Percentiles rank a stretch among this genome's conserved stretches.
Evolutionary conservation across 2,888 invertebrate genomes (phyloP).

Genomic region (Synergus japonicus): DNA sequence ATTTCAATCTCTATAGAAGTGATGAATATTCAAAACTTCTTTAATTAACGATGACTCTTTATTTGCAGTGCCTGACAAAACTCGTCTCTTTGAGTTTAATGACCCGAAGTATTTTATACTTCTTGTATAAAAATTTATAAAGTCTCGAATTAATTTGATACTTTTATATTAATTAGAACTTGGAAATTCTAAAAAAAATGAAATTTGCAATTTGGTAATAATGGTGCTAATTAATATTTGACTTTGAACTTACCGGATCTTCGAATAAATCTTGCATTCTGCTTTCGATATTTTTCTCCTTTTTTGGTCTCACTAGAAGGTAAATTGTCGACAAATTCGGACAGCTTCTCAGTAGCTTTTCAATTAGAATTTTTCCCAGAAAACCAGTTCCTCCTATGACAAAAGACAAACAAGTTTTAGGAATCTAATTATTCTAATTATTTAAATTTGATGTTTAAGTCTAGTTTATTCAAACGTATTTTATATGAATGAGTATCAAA

Average conservation of each 20-base stretch:
- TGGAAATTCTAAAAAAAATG: not conserved
- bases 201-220: not conserved
- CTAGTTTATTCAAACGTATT: not conserved
- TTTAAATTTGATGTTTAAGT: not conserved
- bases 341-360: constrained; percentile 81
- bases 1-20: not conserved
- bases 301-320: constrained; percentile 79
- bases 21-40: not conserved
- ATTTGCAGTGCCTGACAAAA: not conserved
- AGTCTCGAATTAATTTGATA: not conserved
- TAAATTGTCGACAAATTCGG: constrained; percentile 80
- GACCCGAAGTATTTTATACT: not conserved
- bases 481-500: not conserved
- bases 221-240: not conserved
- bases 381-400: constrained; percentile 77
- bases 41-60: not conserved
- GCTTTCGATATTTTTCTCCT: constrained; percentile 79
- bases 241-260: constrained; percentile 79
- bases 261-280: constrained; percentile 81
- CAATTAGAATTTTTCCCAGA: constrained; percentile 80
- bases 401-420: constrained; percentile 12
- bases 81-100: not conserved
- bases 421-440: not conserved
- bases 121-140: not conserved
- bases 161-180: not conserved